Percentiles rank a stretch among this genome's conserved stretches.
These are phyloP conservation scores for Epinotia demarniana DNA, from an alignment of 2,888 invertebrate species.

Conservation along the genomic window DNA sequence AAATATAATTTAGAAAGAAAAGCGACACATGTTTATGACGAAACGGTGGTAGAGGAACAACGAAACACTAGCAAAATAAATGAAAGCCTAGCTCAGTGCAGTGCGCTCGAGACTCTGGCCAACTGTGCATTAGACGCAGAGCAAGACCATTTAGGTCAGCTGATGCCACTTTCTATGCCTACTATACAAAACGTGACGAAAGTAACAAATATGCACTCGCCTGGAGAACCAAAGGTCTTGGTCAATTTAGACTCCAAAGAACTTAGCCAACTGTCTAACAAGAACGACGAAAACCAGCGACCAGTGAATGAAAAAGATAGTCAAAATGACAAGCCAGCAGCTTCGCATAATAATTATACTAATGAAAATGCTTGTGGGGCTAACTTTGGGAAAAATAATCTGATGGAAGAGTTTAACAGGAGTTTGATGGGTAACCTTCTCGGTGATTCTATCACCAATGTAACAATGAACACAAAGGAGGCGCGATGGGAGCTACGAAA, in stretches of 20 bases:
- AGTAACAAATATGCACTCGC: slow-evolving; percentile 79
- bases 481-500: slow-evolving; percentile 87
- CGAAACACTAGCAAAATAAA: slow-evolving; percentile 69
- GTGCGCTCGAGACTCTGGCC: slow-evolving; percentile 79
- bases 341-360: slow-evolving; percentile 56
- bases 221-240: slow-evolving; percentile 79
- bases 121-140: slow-evolving; percentile 79
- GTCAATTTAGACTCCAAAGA: slow-evolving; percentile 81
- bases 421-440: slow-evolving; percentile 81
- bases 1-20: slow-evolving; percentile 78
- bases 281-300: slow-evolving; percentile 67
- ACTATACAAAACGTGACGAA: slow-evolving; percentile 78
- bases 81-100: slow-evolving; percentile 78
- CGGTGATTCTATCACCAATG: slow-evolving; percentile 84
- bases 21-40: slow-evolving; percentile 65
- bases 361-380: slow-evolving; percentile 62
- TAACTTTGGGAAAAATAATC: slow-evolving; percentile 72
- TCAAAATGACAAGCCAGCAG: slow-evolving; percentile 57
- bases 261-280: slow-evolving; percentile 73
- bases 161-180: slow-evolving; percentile 77
- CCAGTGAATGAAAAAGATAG: slow-evolving; percentile 68
- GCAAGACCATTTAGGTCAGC: slow-evolving; percentile 76
- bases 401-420: slow-evolving; percentile 79
- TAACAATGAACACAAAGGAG: slow-evolving; percentile 86
- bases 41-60: slow-evolving; percentile 57